phyloP scores from a whole-genome alignment of 2,797 vertebrate genomes.

The Yasuhikotakia modesta region DNA sequence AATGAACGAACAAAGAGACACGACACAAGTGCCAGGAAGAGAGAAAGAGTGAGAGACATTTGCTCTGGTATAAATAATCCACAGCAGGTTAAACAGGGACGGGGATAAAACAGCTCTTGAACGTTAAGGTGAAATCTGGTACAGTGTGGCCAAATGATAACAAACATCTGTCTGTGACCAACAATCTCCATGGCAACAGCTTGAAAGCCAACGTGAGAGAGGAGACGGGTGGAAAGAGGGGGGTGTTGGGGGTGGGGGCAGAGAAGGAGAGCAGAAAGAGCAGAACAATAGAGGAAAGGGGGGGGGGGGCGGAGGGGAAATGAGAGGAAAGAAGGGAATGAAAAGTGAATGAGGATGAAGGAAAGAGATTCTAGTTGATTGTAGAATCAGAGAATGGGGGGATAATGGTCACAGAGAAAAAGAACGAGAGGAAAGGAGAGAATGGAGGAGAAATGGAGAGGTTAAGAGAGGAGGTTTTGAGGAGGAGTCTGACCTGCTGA shows the following conservation, averaged over 20 bases:
- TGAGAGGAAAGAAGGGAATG: no score
- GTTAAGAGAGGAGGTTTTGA: not conserved
- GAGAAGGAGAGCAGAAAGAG: conserved; percentile 1
- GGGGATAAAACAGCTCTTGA: conserved; percentile 24
- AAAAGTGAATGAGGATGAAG: not conserved
- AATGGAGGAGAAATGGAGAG: not conserved
- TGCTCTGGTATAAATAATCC: conserved; percentile 31
- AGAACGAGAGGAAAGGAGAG: not conserved
- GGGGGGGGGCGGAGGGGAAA: not conserved
- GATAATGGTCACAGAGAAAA: no score
- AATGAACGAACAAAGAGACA: not conserved
- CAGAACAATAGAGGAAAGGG: not conserved
- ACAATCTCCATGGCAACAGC: conserved; percentile 56
- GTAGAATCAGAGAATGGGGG: no score
- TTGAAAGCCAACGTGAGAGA: conserved; percentile 34
- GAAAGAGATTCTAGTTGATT: no score
- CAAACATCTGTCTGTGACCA: conserved; percentile 39
- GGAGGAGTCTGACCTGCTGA: conserved; percentile 83
- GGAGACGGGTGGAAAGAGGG: conserved; percentile 27
- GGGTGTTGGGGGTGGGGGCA: conserved; percentile 7
- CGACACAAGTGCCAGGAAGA: conserved; percentile 1
- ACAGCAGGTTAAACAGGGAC: conserved; percentile 31
- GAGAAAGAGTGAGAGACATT: conserved; percentile 13
- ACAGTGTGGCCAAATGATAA: conserved; percentile 18
- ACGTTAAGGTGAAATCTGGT: conserved; percentile 14